Evolutionary conservation across 1,140 invertebrate genomes (phyloP), one percentile per base, ranked within the genome.

Genomic region (Atta texana): DNA sequence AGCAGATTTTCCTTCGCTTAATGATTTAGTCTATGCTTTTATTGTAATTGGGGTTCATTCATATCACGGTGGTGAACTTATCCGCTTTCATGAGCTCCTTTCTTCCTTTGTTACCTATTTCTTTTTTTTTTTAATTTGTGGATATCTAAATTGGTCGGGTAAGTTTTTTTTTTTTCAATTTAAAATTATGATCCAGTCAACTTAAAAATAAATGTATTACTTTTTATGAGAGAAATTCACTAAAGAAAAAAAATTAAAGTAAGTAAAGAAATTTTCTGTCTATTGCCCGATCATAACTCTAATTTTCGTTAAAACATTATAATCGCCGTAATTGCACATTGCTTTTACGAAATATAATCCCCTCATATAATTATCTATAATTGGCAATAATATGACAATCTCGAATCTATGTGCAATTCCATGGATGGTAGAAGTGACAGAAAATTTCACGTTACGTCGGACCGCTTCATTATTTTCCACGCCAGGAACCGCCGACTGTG

Each of bases 21-120:
- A 87, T 57, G 71, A 69, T 82, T 87, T 44, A 69, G 76, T 34
- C 18, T 21, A 39, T 51, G 49, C 51, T 76, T 76, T 63, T 51
- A 87, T 82, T 82, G 31, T 49, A 55, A 84, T 84, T 53, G 31
- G n/a, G n/a, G 16, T 18, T 82, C 59, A 72, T 87, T 87, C 44
- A 71, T 24, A 63, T 71, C 57, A 49, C n/a, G 21, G 44, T 16
- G 6, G 0, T 21, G 16, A 64, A 14, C 49, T 76, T 64, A 76
- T 86, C 21, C 55, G n/a, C 55, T 86, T 80, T 53, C 28, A 71
- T 14, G 6, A 69, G 18, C 18, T 59, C 14, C n/a, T 78, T 78
- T 6, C 14, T 69, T 34, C 7, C 28, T 49, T 5, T 14, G n/a
- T 74, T 82, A 28, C 14, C 66, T 28, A 5, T 53, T 66, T 63